Base-by-base conservation (phyloP, 2,888 invertebrate species). In the Callyntrura guangdongensis region DNA sequence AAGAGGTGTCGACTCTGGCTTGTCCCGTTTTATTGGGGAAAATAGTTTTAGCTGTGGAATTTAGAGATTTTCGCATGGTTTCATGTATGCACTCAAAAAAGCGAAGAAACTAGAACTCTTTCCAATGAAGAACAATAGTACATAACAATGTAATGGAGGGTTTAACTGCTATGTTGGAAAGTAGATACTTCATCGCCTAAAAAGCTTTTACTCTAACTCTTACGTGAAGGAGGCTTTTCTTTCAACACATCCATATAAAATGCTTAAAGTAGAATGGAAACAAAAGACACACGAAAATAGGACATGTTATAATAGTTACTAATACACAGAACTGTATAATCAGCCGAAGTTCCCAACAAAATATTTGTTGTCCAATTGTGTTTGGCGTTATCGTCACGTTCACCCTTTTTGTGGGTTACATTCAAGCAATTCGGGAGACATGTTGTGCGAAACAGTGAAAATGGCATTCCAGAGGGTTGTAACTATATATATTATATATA, bases 171-270 rank as follows among this genome's bases (percentile, higher is more conserved):
- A 6, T 36, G 36, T 2, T 6, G 36, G 2, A 36, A 36, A 4
- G 36, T 36, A 36, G 36, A 36, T 36, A 36, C 36, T 6, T 36
- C 36, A 36, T 6, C 6, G 36, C 22, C 14, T 22, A 17, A 27
- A 81, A 87, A 81, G 87, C 87, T 81, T 87, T 87, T 81, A 87
- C 27, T 11, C 56, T 81, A 87, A 87, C 67, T 67, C 81, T 69
- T 86, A 6, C 61, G 67, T 17, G 67, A 87, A 87, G 79, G 56
- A 64, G 9, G 79, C 77, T 87, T 87, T 81, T 87, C 79, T 81
- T 27, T 74, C 79, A 53, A n/a, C n/a, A 20, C 77, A 53, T 74
- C 14, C 47, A 47, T 11, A 14, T 20, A 67, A 67, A 9, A 67
- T 22, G 27, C 36, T 67, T 27, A 12, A 11, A 8, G 5, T 36